A percentile compares a stretch with the other conserved stretches of the same genome.
Evolutionary conservation across 2,888 invertebrate species (phyloP).

Genomic region (Dynastes maya): DNA sequence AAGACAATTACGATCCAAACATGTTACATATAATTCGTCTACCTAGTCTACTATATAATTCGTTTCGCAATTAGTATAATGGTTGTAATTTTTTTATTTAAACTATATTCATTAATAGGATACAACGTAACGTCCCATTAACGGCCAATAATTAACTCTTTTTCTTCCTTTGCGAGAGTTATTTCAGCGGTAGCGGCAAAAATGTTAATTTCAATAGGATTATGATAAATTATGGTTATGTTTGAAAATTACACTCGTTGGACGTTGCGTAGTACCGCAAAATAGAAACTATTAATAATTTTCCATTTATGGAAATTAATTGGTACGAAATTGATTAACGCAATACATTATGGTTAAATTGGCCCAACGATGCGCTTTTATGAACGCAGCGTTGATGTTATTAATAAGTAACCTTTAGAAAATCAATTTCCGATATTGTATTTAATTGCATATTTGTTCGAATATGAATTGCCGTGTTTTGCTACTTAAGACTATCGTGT

Average conservation of each 20-base stretch:
- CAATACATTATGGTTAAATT: no score
- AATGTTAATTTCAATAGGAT: constrained; percentile 7
- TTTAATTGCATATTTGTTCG: no score
- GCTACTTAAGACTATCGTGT: no score
- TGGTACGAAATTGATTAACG: background rate
- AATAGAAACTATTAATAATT: background rate
- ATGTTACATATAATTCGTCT: background rate
- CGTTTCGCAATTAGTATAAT: background rate
- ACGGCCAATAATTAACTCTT: background rate
- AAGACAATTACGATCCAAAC: background rate
- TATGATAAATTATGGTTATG: background rate
- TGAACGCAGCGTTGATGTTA: no score
- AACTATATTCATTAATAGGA: background rate
- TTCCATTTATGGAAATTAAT: background rate
- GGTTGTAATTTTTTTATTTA: background rate
- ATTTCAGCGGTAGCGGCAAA: background rate
- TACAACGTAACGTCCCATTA: background rate
- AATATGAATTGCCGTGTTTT: no score
- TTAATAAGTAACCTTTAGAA: no score
- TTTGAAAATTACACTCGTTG: background rate
- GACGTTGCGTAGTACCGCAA: background rate
- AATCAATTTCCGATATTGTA: no score
- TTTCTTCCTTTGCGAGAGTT: no score
- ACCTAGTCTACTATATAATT: background rate
- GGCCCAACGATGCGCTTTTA: no score